Base-by-base conservation (phyloP, 2,888 invertebrate species). In the Orgyia antiqua region DNA sequence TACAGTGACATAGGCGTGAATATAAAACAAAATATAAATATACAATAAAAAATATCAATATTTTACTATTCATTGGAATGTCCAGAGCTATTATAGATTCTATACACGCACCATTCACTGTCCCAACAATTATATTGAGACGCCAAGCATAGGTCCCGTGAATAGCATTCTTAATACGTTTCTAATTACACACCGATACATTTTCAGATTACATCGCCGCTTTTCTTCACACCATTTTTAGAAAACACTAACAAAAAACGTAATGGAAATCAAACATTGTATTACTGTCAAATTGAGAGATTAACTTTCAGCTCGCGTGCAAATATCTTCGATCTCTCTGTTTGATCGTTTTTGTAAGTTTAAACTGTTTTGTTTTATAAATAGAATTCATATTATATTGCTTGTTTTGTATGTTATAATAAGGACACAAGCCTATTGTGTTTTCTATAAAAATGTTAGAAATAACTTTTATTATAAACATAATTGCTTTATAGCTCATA, bases 291-390 rank as follows among this genome's bases (percentile, higher is more conserved):
- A 24, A 12, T 33, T 18, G 17, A 25, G 33, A 37, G 33, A 36
- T 58, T 54, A 33, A 31, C 43, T 49, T 68, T 59, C 68, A 44
- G 38, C 38, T 58, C 61, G 64, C 70, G 72, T 68, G 68, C 58
- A 52, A 61, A 60, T 64, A 66, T 70, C 55, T 66, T 52, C 55
- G 53, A 66, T 66, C 58, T 60, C 58, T 49, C 55, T 47, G 44
- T 45, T 45, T 34, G 35, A 41, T 42, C 37, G 39, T 29, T 39
- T 34, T 46, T 31, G 38, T 39, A 35, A 55, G 44, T 48, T 45
- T 46, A 23, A 39, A 49, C 48, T 43, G 34, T 50, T 48, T 43
- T 27, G 17, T 25, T 13, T 28, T 13, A 2, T 5, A 7, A 23
- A 38, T 51, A 56, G 30, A 42, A 29, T 27, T 28, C 18, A 46